Base-by-base conservation (phyloP, 2,113 vertebrate genomes). In the Vireo altiloquus region DNA sequence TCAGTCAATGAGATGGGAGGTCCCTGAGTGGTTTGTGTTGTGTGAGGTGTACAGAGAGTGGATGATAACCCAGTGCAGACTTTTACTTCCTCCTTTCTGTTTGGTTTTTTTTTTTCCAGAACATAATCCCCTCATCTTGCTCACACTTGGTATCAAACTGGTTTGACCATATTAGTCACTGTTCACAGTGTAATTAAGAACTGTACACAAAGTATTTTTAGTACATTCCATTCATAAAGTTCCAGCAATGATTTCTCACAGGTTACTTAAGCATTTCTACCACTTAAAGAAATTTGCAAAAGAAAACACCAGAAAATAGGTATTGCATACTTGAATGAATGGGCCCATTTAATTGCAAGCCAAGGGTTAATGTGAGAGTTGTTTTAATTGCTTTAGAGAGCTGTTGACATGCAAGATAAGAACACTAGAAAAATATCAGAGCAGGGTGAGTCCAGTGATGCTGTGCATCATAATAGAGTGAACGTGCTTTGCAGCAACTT, bases 211-310 rank as follows among this genome's bases (percentile, higher is more conserved):
- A 82, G 70, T 93, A 78, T 95, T 97, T 97, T 97, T 97, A 97
- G 96, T 98, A 98, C 98, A 99, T 99, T 99, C 99, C 99, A 98
- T 97, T 97, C 92, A 92, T 90, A 70, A 92, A 92, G 82, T 90
- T 96, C 97, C 90, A 91, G 61, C 37, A 47, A 28, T 76, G 82
- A 68, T 96, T 93, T 93, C 93, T 95, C 94, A 87, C 66, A 75
- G 57, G 80, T 95, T 93, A 89, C 88, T 97, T 90, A 80, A 87
- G 68, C 71, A 49, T 96, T 97, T 94, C 88, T 95, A 60, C 79
- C 90, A 76, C 68, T 78, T 75, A 49, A 59, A 94, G 66, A 90
- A 79, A 87, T 81, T 72, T 65, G 59, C 47, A 65, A 56, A 90
- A 95, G 37, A 50, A 77, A 89, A 42, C 4, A 35, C 9, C 92